Conservation (phyloP, 2,888 invertebrate species). For the Iphiclides podalirius region DNA sequence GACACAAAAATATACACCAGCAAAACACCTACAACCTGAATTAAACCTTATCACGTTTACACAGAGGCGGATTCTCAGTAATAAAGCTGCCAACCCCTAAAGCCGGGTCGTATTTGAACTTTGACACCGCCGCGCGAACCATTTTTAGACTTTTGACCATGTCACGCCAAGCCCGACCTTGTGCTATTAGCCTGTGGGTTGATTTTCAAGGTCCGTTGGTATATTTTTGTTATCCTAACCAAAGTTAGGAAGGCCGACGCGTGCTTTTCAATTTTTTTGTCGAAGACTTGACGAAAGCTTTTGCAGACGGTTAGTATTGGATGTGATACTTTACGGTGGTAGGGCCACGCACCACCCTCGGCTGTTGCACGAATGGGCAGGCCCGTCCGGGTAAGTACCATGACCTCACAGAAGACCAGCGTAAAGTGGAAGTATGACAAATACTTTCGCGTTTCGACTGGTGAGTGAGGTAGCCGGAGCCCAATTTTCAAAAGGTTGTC, state of each 20-base stretch:
- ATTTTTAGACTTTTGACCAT: constrained; percentile 43
- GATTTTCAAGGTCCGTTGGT: constrained; percentile 28
- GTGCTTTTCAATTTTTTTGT: constrained; percentile 55
- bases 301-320: constrained; percentile 34
- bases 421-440: no score
- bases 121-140: constrained; percentile 52
- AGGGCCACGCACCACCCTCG: no score
- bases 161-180: constrained; percentile 35
- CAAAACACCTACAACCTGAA: background rate
- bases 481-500: no score
- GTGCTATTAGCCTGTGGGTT: constrained; percentile 32
- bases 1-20: constrained; percentile 28
- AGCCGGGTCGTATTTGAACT: constrained; percentile 59
- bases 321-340: no score
- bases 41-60: no score
- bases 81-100: constrained; percentile 30
- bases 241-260: constrained; percentile 55
- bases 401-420: no score
- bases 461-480: no score
- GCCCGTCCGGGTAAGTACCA: no score
- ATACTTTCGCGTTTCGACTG: no score
- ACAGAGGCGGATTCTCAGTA: no score
- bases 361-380: no score
- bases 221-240: constrained; percentile 44
- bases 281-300: constrained; percentile 40